Percentiles rank a stretch among this genome's conserved stretches.
These are phyloP conservation scores for Onchidella celtica DNA, from an alignment of 2,888 invertebrate genomes.

Conservation along the genomic window DNA sequence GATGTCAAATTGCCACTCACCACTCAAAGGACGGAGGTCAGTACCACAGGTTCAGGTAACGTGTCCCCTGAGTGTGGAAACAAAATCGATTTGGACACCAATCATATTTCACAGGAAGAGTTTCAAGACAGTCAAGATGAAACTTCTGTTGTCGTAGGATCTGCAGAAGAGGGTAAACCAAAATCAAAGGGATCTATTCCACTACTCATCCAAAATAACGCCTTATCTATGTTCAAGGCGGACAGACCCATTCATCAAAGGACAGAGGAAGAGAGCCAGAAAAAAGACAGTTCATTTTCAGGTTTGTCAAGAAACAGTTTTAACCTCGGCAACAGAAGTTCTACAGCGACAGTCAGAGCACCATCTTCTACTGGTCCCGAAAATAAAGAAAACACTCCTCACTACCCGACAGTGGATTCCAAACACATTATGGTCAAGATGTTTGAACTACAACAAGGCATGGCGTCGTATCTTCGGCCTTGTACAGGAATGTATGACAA, in stretches of 20 bases:
- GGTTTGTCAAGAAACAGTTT: no score
- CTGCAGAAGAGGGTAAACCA: neutral
- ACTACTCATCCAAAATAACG: neutral
- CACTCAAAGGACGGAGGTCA: neutral
- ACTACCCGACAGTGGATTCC: conserved; percentile 18
- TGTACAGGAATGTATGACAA: conserved; percentile 17
- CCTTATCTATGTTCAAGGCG: neutral
- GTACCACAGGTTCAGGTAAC: neutral
- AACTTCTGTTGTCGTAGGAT: neutral
- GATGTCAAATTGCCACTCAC: neutral
- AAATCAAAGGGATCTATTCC: neutral
- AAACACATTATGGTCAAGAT: conserved; percentile 27
- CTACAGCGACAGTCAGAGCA: no score
- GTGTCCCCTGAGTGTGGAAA: neutral
- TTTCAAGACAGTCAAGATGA: neutral
- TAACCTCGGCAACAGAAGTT: neutral
- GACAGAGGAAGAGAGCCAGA: neutral
- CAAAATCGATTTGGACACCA: neutral
- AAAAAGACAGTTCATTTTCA: neutral
- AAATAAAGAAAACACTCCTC: neutral
- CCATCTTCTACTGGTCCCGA: no score
- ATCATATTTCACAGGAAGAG: no score
- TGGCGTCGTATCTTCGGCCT: conserved; percentile 2
- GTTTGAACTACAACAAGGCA: conserved; percentile 16
- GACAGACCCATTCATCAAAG: neutral